Evolutionary conservation across 2,113 vertebrate species (phyloP), one percentile per base, ranked within the genome.

Genomic region (Macquaria ambigua): DNA sequence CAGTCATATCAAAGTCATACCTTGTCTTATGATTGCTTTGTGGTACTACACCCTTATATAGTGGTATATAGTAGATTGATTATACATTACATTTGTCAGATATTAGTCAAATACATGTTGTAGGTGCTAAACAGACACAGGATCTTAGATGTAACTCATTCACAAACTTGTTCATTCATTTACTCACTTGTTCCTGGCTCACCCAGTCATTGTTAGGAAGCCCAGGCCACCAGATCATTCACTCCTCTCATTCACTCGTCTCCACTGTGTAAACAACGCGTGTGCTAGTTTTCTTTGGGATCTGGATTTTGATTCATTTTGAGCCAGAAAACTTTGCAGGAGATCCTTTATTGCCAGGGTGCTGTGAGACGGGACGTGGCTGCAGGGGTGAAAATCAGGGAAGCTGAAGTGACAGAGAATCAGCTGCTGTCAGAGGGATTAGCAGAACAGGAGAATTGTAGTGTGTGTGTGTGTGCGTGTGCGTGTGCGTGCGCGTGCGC

Each of bases 371-470:
- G 21, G 56, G 78, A 71, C 15, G 10, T 41, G 77, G 72, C 87
- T 84, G 71, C 63, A 59, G 74, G 83, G 81, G 21, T 11, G 9
- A 48, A 25, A 81, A 21, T 73, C 53, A 23, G 53, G 53, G 55
- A 59, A 80, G 53, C 74, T 56, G 69, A 78, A 70, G 78, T 84
- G 81, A 81, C 87, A 81, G 83, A 71, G 63, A 80, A 58, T 80
- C 86, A 62, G 87, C 81, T 37, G 64, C 81, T 78, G 82, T 89
- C 84, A 81, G 78, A 88, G 43, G 69, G 48, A 81, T 79, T 14
- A 39, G 63, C 34, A 53, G 74, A 16, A 59, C 8, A 61, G 59
- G 52, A 48, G 71, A 43, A 20, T 18, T n/a, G 6, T 34, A 3
- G 56, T 74, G 58, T 74, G 61, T 66, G 52, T 23, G 28, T 46